Evolutionary conservation across 2,113 vertebrate species (phyloP).

Genomic region (Octodon degus): DNA sequence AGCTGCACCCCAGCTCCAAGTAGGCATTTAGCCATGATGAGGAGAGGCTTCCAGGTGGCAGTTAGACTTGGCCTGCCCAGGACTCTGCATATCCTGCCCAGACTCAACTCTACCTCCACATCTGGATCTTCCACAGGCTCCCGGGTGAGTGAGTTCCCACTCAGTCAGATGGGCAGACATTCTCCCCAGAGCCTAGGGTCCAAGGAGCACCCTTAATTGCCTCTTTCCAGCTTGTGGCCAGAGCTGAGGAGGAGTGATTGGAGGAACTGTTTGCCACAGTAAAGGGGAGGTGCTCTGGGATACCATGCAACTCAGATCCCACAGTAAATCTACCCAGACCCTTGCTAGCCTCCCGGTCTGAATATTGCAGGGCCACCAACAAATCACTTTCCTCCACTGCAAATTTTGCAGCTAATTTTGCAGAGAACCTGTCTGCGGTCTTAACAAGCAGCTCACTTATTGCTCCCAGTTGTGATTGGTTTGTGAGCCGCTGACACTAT

Average conservation of each 20-base stretch:
- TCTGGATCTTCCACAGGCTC: slow-evolving; percentile 54
- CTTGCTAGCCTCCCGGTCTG: neutral
- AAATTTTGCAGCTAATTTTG: too few relatives aligned
- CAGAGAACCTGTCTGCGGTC: neutral
- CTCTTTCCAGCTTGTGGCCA: neutral
- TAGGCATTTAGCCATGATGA: neutral
- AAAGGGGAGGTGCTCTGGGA: neutral
- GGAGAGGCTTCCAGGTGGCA: neutral
- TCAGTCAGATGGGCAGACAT: neutral
- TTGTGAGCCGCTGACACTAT: fast-evolving
- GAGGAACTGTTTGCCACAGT: slow-evolving; percentile 7
- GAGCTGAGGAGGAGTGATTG: neutral
- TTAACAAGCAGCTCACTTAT: neutral
- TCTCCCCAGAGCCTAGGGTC: neutral
- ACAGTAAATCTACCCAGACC: neutral
- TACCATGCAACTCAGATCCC: neutral
- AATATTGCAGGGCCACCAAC: neutral
- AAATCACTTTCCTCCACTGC: neutral
- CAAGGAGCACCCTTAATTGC: neutral
- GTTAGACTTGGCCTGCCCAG: neutral
- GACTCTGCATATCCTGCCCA: neutral
- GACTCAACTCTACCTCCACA: neutral
- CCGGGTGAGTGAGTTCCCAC: slow-evolving; percentile 63
- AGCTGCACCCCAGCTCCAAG: neutral
- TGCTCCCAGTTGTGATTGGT: neutral